Base-by-base conservation (phyloP, 30 jellyfish, hydroid and myxozoan genomes). In the Nemopilema nomurai region DNA sequence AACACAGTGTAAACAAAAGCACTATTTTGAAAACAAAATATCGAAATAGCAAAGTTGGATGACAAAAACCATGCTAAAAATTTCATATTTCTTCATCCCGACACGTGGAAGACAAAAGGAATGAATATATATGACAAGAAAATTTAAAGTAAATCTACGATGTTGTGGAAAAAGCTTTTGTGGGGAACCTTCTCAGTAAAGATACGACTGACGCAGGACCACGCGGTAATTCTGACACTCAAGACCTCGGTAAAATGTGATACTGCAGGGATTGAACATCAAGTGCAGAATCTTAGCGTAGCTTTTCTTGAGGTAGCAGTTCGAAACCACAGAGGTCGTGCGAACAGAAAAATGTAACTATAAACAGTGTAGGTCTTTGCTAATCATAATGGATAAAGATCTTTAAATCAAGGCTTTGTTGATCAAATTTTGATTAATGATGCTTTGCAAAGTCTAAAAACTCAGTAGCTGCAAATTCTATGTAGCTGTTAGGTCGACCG, bases 341-440 rank as follows among this genome's bases (percentile, higher is more conserved):
- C 6, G 72, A 63, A 3, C 29, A 63, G 7, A 63, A n/a, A n/a
- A 18, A 63, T n/a, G 72, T 63, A 24, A 63, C 72, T 8, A 63
- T 25, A 32, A 31, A 73, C 65, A 41, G 24, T 0, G 9, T 30
- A 73, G 83, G 69, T 69, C 51, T 73, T 33, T 31, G 71, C 41
- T 31, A 73, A 33, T 32, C 83, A 73, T n/a, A 73, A n/a, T 8
- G 83, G 83, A 73, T 41, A 17, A 73, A 9, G 50, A 16, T 28
- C 23, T 25, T 29, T 71, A 71, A 1, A 71, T 25, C 1, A 13
- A 26, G 9, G 16, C 18, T 23, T 19, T 23, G 4, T 21, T 67
- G 77, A 20, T 67, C 41, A 67, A 30, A 67, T 4, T 16, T 23
- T 67, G 31, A 23, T 23, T 18, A 23, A 67, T 23, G 16, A 30